Percentiles rank a stretch among this genome's conserved stretches.
phyloP scores from a whole-genome alignment of 2,797 vertebrate species.

The Leuciscus waleckii region DNA sequence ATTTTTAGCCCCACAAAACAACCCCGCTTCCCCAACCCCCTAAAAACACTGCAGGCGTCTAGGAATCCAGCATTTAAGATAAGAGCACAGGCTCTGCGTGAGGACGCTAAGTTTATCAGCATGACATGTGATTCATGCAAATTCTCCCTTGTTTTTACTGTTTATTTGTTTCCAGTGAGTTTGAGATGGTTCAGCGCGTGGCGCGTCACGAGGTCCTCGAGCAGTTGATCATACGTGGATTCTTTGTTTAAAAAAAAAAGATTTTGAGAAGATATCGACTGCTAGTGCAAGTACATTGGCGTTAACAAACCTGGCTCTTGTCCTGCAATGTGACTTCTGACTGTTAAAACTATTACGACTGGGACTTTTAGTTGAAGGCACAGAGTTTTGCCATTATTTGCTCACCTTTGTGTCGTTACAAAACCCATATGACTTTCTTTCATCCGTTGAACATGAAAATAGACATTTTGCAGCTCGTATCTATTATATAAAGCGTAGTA shows the following conservation, averaged over 20 bases:
- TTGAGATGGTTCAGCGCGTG: constrained; percentile 13
- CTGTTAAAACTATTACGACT: constrained; percentile 14
- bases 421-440: not conserved
- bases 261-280: constrained; percentile 40
- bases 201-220: not conserved
- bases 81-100: constrained; percentile 29
- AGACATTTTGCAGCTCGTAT: not conserved
- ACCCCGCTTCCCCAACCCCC: constrained; percentile 29
- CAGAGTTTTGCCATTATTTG: not conserved
- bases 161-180: constrained; percentile 31
- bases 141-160: constrained; percentile 35
- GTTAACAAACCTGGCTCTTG: constrained; percentile 9
- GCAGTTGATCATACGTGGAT: constrained; percentile 29
- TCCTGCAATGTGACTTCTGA: constrained; percentile 27
- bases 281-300: constrained; percentile 11
- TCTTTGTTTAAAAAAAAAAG: constrained; percentile 36
- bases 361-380: not conserved
- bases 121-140: constrained; percentile 48
- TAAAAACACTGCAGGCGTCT: constrained; percentile 43
- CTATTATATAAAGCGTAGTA: not conserved
- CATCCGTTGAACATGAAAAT: not conserved
- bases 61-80: constrained; percentile 49
- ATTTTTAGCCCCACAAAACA: constrained; percentile 53
- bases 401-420: not conserved
- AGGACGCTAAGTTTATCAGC: constrained; percentile 31